Evolutionary conservation across 2,888 invertebrate species (phyloP), one percentile per base, ranked within the genome.

Genomic region (Phaedon cochleariae): DNA sequence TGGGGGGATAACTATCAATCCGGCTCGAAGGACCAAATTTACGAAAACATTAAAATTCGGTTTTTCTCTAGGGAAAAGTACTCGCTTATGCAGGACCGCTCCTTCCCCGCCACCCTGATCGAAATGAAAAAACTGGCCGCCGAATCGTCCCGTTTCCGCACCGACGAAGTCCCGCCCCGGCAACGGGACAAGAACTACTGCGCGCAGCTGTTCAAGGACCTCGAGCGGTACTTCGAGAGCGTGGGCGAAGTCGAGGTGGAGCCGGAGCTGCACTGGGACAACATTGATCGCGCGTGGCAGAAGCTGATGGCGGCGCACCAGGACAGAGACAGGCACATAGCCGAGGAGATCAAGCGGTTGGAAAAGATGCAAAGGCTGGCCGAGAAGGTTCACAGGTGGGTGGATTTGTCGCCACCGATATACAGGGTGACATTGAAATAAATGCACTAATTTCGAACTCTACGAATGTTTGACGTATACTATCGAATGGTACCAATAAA

Each of bases 91-190:
- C 66, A 75, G 67, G 77, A 77, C 59, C 73, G 75, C 81, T 92
- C 93, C 81, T 97, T 96, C 87, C 96, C 97, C 74, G 89, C 92
- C 75, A 96, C 95, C 72, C 88, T 97, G 77, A 94, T 96, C 79
- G 97, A 97, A 85, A 93, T 97, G 92, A 96, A 96, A 87, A 96
- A 96, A 85, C 86, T 97, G 80, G 90, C 96, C 67, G 90, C 92
- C 71, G 98, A 98, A 85, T 92, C 96, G 79, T 91, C 92, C 82
- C 89, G 95, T 79, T 98, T 98, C 88, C 91, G 95, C 81, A 93
- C 91, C 80, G 97, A 98, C 81, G 98, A 98, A 85, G 90, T 98
- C 71, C 96, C 97, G 67, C 92, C 94, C 12, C 88, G 94, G 71
- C 93, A 95, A 83, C 89, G 94, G 65, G 96, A 97, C 83, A 97